Evolutionary conservation across 2,888 invertebrate species (phyloP).

Genomic region (Entomobrya proxima): DNA sequence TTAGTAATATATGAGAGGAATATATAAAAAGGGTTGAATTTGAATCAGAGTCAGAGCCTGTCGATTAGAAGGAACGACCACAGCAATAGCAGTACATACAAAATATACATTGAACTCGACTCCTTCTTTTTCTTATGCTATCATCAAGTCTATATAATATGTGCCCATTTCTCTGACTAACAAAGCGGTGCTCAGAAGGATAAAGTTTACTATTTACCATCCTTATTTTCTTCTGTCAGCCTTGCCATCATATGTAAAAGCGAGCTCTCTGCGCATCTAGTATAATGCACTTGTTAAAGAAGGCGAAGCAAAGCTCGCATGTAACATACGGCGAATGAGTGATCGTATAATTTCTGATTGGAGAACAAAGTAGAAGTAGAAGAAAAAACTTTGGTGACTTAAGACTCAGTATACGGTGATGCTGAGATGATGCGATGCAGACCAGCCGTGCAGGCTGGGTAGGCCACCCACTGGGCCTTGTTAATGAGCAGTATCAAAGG

Average conservation of each 20-base stretch:
- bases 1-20: conserved; percentile 19
- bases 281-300: background rate
- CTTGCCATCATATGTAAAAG: background rate
- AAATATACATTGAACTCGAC: background rate
- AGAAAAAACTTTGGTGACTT: conserved; percentile 41
- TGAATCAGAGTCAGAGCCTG: conserved; percentile 42
- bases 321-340: conserved; percentile 19
- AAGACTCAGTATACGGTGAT: conserved; percentile 25
- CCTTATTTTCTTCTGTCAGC: conserved; percentile 21
- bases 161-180: conserved; percentile 50
- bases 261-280: background rate
- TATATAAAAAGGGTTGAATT: conserved; percentile 22
- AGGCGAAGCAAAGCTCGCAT: background rate
- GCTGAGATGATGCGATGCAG: conserved; percentile 47
- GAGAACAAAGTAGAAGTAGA: background rate
- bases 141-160: background rate
- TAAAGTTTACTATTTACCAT: background rate
- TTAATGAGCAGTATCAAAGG: conserved; percentile 62
- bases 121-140: background rate
- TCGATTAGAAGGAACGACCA: conserved; percentile 49
- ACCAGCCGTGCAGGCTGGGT: conserved; percentile 63
- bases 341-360: conserved; percentile 1
- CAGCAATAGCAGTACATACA: background rate
- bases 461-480: conserved; percentile 65
- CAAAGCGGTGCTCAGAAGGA: background rate